Conservation (phyloP, 2,797 vertebrate genomes). For the Myotis daubentonii region DNA sequence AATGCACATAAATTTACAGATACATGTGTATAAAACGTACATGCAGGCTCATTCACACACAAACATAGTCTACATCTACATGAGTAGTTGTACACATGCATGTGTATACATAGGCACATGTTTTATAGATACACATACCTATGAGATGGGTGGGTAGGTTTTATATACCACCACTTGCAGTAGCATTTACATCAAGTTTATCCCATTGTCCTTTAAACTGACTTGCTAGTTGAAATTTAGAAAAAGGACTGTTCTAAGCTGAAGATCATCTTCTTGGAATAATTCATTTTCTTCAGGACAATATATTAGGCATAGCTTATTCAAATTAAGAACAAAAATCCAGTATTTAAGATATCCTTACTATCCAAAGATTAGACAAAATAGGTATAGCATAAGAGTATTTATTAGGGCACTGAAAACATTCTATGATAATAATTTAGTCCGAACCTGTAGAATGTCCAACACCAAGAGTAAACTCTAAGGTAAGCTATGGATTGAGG, state of each 20-base stretch:
- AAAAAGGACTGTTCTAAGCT: not conserved
- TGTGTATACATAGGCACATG: not conserved
- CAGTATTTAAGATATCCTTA: not conserved
- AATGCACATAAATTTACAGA: not conserved
- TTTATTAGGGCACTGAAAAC: not conserved
- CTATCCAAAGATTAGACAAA: not conserved
- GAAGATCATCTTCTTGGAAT: not conserved
- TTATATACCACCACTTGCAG: not conserved
- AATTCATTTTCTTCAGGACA: not conserved
- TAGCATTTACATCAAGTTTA: not conserved
- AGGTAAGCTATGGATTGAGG: not conserved
- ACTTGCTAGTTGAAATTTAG: not conserved
- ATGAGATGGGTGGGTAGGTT: not conserved
- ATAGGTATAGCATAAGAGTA: not conserved
- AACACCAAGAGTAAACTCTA: not conserved
- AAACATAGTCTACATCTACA: not conserved
- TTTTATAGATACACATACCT: not conserved
- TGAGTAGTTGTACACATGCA: not conserved
- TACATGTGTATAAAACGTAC: not conserved
- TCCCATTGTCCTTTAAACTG: not conserved
- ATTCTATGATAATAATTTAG: not conserved
- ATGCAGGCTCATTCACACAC: not conserved
- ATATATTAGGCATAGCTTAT: not conserved
- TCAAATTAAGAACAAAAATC: not conserved
- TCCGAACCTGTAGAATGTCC: not conserved